Conservation (phyloP, 2,888 invertebrate genomes). For the Matsumyia berberina region DNA sequence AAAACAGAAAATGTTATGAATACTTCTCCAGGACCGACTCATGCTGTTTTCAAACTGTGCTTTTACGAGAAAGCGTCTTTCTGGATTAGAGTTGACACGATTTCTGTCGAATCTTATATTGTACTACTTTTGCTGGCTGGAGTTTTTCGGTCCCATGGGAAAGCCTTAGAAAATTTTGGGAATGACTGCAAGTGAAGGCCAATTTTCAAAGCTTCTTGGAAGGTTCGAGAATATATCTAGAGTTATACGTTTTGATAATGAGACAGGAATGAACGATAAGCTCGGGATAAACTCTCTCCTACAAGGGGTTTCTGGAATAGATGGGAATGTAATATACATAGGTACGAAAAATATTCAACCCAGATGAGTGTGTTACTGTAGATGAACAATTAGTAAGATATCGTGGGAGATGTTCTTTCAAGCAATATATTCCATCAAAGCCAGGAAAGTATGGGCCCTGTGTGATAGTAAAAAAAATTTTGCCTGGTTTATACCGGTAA, state of each 20-base stretch:
- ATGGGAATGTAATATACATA: constrained; percentile 1
- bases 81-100: too few relatives aligned
- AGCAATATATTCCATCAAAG: not conserved
- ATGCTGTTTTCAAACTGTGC: too few relatives aligned
- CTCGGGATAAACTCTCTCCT: constrained; percentile 20
- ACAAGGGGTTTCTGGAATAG: constrained; percentile 6
- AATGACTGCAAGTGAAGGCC: constrained; percentile 3
- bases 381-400: constrained; percentile 34
- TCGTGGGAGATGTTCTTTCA: constrained; percentile 17
- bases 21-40: too few relatives aligned
- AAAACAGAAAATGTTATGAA: too few relatives aligned
- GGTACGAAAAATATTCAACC: constrained; percentile 13
- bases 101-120: not conserved
- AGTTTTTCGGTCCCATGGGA: constrained; percentile 1
- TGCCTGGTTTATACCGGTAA: constrained; percentile 23
- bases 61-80: too few relatives aligned
- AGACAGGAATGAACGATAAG: constrained; percentile 23
- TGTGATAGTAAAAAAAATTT: constrained; percentile 24
- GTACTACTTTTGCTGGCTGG: not conserved
- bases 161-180: constrained; percentile 21
- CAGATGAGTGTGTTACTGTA: constrained; percentile 13
- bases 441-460: not conserved
- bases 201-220: constrained; percentile 26
- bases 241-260: constrained; percentile 26
- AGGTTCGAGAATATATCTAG: constrained; percentile 22